Evolutionary conservation across 2,113 vertebrate species (phyloP).

Genomic region (Herpetotheres cachinnans): DNA sequence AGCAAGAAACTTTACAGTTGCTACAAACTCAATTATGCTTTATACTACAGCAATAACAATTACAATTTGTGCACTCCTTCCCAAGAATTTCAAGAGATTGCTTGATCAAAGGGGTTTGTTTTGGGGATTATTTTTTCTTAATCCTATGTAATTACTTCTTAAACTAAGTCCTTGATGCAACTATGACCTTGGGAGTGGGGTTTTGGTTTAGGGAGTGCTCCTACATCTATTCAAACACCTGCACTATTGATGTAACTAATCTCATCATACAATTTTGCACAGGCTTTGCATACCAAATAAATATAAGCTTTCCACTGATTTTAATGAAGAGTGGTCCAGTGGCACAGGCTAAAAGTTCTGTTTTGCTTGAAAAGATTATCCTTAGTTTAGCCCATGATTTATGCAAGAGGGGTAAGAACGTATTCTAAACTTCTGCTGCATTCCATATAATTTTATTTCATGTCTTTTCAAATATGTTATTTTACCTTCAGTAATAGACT

Average conservation of each 20-base stretch:
- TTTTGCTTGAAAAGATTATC: neutral
- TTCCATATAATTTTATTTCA: neutral
- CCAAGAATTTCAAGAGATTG: neutral
- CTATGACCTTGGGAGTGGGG: neutral
- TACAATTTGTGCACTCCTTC: neutral
- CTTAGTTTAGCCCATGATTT: neutral
- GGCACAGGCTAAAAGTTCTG: neutral
- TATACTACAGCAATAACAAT: neutral
- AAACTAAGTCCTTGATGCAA: neutral
- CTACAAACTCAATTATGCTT: neutral
- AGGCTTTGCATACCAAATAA: neutral
- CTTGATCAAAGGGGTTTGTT: neutral
- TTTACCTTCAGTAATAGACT: neutral
- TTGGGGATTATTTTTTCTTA: neutral
- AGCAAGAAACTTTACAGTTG: neutral
- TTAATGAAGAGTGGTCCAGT: neutral
- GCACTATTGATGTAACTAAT: neutral
- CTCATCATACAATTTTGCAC: neutral
- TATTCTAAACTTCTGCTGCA: neutral
- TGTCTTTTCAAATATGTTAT: neutral
- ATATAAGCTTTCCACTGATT: neutral
- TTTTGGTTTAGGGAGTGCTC: neutral
- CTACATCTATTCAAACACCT: neutral
- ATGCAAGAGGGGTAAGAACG: neutral
- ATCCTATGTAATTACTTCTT: neutral